Conservation (phyloP, 1,140 invertebrate species). For the Chrysoperla carnea region DNA sequence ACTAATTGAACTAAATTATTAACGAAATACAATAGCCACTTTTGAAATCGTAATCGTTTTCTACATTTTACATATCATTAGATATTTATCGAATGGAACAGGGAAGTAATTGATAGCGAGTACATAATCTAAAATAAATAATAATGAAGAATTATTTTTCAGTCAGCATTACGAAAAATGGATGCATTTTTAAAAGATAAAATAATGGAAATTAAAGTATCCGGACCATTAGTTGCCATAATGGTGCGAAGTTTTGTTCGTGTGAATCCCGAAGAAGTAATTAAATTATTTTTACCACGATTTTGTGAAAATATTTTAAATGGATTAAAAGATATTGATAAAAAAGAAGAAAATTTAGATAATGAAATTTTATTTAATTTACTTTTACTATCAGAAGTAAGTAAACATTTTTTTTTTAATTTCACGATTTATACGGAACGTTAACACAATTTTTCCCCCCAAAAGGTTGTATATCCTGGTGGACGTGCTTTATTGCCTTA, state of each 20-base stretch:
- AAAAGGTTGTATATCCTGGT: constrained; percentile 15
- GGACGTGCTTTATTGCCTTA: constrained; percentile 27
- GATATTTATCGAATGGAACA: no score
- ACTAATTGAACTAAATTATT: no score
- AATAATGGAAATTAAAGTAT: constrained; percentile 65
- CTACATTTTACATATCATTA: no score
- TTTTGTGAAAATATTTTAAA: constrained; percentile 40
- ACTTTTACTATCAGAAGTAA: constrained; percentile 51
- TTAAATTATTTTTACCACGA: constrained; percentile 53
- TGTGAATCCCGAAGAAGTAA: constrained; percentile 43
- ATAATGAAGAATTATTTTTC: no score
- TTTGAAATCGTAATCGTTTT: no score
- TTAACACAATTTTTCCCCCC: no score
- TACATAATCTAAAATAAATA: no score
- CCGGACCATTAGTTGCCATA: constrained; percentile 55
- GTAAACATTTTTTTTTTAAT: background rate
- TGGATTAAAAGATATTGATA: constrained; percentile 30
- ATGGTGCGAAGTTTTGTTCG: constrained; percentile 45
- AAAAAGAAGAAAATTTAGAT: constrained; percentile 57
- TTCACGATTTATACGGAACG: no score
- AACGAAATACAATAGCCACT: no score
- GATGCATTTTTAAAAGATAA: constrained; percentile 49
- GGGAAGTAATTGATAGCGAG: no score
- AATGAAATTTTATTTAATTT: constrained; percentile 64
- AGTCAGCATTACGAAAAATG: constrained; percentile 55